Percentiles rank a stretch among this genome's conserved stretches.
Conservation (phyloP, 2,888 invertebrate genomes). For the Cantharis flavilabris region DNA sequence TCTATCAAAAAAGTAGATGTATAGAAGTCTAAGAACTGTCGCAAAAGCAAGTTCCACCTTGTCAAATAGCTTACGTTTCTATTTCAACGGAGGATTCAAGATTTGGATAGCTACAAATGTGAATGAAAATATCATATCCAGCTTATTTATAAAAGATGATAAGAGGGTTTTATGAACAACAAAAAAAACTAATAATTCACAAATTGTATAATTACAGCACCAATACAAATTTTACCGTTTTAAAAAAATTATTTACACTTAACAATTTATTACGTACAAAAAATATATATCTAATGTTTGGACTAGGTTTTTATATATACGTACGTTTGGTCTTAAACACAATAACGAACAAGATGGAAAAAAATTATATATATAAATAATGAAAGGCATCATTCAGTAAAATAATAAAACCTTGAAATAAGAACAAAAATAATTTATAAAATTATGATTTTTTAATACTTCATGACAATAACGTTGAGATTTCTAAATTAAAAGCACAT, state of each 20-base stretch:
- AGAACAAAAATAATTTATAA: not conserved
- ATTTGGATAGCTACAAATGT: too few species aligned
- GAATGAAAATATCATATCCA: too few species aligned
- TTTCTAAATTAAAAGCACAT: not conserved
- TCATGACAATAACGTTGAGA: not conserved
- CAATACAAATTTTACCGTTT: constrained; percentile 21
- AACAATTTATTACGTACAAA: constrained; percentile 15
- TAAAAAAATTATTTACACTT: constrained; percentile 20
- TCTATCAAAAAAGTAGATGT: too few species aligned
- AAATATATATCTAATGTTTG: constrained; percentile 23
- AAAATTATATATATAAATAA: constrained; percentile 2
- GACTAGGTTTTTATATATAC: constrained; percentile 25
- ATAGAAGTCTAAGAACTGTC: too few species aligned
- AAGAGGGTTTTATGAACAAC: not conserved
- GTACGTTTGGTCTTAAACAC: constrained; percentile 10
- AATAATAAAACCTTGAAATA: not conserved
- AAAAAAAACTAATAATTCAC: not conserved
- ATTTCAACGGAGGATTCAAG: too few species aligned
- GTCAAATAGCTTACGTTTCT: too few species aligned
- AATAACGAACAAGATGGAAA: not conserved
- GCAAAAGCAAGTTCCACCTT: too few species aligned
- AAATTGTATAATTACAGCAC: constrained; percentile 20
- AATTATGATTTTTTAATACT: not conserved
- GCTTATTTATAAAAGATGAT: too few species aligned
- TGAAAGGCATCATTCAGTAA: constrained; percentile 5